These are phyloP conservation scores for Chymomyza caudatula DNA, from an alignment of 2,888 invertebrate genomes.

Conservation along the genomic window DNA sequence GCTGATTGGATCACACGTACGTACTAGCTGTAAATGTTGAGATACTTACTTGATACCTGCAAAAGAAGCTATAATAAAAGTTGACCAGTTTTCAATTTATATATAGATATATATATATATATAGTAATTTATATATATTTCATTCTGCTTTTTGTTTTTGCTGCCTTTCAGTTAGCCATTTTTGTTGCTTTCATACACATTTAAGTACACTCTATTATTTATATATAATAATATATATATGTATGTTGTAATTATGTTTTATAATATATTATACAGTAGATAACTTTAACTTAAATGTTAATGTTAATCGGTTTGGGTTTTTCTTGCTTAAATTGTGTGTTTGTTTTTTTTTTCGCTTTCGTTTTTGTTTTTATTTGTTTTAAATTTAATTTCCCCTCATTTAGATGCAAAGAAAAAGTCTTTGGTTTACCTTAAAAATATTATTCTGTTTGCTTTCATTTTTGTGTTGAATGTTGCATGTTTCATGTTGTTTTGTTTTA, in stretches of 20 bases:
- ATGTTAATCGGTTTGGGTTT: slow-evolving; percentile 14
- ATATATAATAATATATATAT: slow-evolving; percentile 12
- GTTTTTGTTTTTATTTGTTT: slow-evolving; percentile 38
- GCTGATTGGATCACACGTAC: neutral
- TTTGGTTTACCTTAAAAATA: slow-evolving; percentile 77
- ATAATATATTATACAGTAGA: slow-evolving; percentile 56
- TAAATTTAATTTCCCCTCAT: slow-evolving; percentile 35
- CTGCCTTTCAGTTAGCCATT: slow-evolving; percentile 62
- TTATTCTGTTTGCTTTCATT: slow-evolving; percentile 27
- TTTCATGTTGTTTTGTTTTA: slow-evolving; percentile 10
- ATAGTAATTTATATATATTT: slow-evolving; percentile 54
- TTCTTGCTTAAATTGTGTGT: slow-evolving; percentile 32
- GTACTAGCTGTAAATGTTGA: slow-evolving; percentile 15
- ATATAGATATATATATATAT: slow-evolving; percentile 55
- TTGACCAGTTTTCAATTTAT: slow-evolving; percentile 12
- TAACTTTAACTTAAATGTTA: slow-evolving; percentile 54
- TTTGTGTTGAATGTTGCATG: too few relatives aligned
- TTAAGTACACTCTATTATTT: slow-evolving; percentile 52
- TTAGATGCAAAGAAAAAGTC: slow-evolving; percentile 76
- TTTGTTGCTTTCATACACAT: slow-evolving; percentile 39
- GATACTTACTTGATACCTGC: slow-evolving; percentile 23
- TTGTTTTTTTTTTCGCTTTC: slow-evolving; percentile 38
- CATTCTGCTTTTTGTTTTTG: slow-evolving; percentile 50
- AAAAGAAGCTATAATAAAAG: neutral
- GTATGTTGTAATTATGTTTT: slow-evolving; percentile 20